A percentile compares a stretch with the other conserved stretches of the same genome.
phyloP scores from a whole-genome alignment of 1,140 invertebrate species.

The Myzus persicae region DNA sequence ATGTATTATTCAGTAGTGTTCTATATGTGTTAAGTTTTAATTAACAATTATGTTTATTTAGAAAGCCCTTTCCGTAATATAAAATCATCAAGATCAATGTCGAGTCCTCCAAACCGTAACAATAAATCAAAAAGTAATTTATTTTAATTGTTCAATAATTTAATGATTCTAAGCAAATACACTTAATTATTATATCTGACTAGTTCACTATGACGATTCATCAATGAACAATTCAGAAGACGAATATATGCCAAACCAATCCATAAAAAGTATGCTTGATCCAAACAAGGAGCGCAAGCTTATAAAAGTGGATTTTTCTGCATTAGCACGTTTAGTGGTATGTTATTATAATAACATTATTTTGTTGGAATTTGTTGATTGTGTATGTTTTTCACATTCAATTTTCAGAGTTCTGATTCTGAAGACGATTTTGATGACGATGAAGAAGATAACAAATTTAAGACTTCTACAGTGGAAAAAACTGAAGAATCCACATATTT shows the following conservation, averaged over 20 bases:
- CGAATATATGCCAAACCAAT: conserved; percentile 29
- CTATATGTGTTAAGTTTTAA: neutral
- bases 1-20: neutral
- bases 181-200: neutral
- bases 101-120: conserved; percentile 42
- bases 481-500: conserved; percentile 22
- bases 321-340: conserved; percentile 49
- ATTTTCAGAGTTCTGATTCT: conserved; percentile 52
- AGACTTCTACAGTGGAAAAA: neutral
- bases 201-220: conserved; percentile 44
- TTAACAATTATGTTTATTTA: neutral
- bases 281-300: conserved; percentile 51
- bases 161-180: neutral
- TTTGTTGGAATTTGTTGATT: neutral
- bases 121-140: conserved; percentile 54
- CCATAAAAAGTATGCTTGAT: conserved; percentile 42
- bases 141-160: neutral
- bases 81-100: conserved; percentile 52
- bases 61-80: conserved; percentile 42
- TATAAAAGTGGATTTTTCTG: conserved; percentile 56
- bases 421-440: conserved; percentile 53
- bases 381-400: neutral
- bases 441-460: conserved; percentile 24
- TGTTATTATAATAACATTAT: neutral
- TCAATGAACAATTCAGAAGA: conserved; percentile 42